Conservation (phyloP, 2,888 invertebrate genomes). For the Sphinx pinastri region DNA sequence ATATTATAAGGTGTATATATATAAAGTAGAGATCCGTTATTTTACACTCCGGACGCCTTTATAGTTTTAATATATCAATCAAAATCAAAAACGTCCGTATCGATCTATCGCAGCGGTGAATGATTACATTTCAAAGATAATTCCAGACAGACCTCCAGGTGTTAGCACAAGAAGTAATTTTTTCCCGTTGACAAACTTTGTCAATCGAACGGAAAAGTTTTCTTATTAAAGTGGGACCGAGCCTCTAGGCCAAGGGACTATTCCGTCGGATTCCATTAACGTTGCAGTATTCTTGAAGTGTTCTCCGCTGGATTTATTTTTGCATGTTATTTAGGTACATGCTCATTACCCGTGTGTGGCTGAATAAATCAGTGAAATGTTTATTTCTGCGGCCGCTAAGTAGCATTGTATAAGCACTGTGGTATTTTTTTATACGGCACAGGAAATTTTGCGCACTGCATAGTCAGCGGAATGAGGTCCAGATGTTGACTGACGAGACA, state of each 20-base stretch:
- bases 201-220: constrained; percentile 62
- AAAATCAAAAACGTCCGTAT: neutral
- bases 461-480: too few relatives aligned
- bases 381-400: too few relatives aligned
- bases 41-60: too few relatives aligned
- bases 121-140: neutral
- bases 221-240: constrained; percentile 58
- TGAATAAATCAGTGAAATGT: too few relatives aligned
- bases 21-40: too few relatives aligned
- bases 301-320: constrained; percentile 29
- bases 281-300: constrained; percentile 36
- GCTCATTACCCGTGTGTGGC: too few relatives aligned
- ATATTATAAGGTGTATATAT: too few relatives aligned
- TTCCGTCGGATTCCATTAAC: constrained; percentile 50
- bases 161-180: constrained; percentile 41
- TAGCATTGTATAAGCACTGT: too few relatives aligned
- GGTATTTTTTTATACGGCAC: too few relatives aligned
- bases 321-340: constrained; percentile 22
- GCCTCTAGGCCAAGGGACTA: constrained; percentile 28
- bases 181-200: constrained; percentile 54
- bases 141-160: neutral
- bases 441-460: too few relatives aligned
- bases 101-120: neutral
- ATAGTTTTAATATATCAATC: neutral
- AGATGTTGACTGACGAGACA: too few relatives aligned